Base-by-base conservation (phyloP, 2,113 vertebrate species). In the Bombycilla garrulus region DNA sequence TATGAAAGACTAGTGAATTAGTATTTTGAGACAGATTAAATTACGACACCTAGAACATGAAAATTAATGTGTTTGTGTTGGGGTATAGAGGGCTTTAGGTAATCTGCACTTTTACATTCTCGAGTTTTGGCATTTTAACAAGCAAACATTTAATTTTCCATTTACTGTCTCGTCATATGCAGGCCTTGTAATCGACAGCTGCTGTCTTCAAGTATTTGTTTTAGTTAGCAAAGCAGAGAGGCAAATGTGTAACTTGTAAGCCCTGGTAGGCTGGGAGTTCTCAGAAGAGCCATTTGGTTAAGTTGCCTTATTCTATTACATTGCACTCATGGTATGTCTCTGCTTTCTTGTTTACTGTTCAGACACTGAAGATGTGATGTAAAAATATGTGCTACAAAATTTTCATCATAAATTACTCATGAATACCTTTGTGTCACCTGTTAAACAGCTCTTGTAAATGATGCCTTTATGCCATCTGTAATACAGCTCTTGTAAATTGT, bases 401-500 rank as follows among this genome's bases (percentile, higher is more conserved):
- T 95, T 94, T 94, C 97, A 94, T 96, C 94, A 44, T 93, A 95
- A 96, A 88, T 95, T 96, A 62, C 84, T 91, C 97, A 97, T 93
- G 56, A 93, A 92, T 96, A 96, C 60, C 81, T 93, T 98, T 58
- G 82, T 96, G 73, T 96, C 97, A 96, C 90, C 94, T 97, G 76
- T 96, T 97, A 93, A 95, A 94, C 88, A 96, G 90, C 87, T 97
- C 94, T 95, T 98, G 97, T 98, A 98, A 98, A 98, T 97, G 79
- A 95, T 93, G 80, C 48, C 87, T 92, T 97, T 74, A 93, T 96
- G 81, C 96, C 98, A 97, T 92, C 96, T 97, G 62, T 97, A 96
- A 97, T 92, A 92, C 94, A 97, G 91, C 93, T 97, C 96, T 95
- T 98, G 97, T 98, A 98, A 98, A 98, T 97, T 65, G 92, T 93